Conservation (phyloP, 2,888 invertebrate species). For the Scaptomyza tumidula region DNA sequence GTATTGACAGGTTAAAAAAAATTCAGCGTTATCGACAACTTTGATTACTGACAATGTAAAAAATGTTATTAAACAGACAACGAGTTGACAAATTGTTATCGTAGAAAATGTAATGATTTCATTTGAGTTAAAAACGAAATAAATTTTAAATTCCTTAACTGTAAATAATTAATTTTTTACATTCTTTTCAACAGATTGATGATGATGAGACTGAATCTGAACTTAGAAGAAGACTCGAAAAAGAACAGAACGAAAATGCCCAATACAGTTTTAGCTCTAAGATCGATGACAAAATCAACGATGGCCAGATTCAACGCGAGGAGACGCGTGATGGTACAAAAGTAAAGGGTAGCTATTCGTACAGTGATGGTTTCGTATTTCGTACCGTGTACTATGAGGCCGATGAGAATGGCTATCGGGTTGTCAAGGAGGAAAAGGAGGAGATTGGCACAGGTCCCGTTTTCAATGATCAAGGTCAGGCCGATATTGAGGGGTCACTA, state of each 20-base stretch:
- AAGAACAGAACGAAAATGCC: slow-evolving; percentile 84
- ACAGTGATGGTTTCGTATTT: slow-evolving; percentile 87
- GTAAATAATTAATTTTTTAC: background rate
- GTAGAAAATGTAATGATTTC: slow-evolving; percentile 5
- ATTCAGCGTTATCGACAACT: slow-evolving; percentile 17
- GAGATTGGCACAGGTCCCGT: slow-evolving; percentile 85
- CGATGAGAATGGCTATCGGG: slow-evolving; percentile 87
- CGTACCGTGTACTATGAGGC: slow-evolving; percentile 87
- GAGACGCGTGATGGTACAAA: slow-evolving; percentile 83
- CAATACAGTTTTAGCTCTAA: slow-evolving; percentile 85
- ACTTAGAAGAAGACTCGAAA: slow-evolving; percentile 62
- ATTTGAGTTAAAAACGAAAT: background rate
- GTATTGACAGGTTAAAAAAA: background rate
- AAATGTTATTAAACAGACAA: slow-evolving; percentile 6
- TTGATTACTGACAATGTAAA: slow-evolving; percentile 13
- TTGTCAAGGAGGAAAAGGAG: slow-evolving; percentile 85
- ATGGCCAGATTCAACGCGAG: slow-evolving; percentile 82
- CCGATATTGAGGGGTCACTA: slow-evolving; percentile 84
- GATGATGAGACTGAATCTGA: slow-evolving; percentile 38
- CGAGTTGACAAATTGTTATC: slow-evolving; percentile 10
- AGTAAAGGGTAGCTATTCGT: slow-evolving; percentile 86
- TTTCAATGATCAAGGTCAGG: slow-evolving; percentile 85
- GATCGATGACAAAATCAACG: slow-evolving; percentile 85
- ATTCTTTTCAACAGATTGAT: slow-evolving; percentile 3
- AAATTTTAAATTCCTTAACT: too few relatives aligned